Base-by-base conservation (phyloP, 2,113 vertebrate genomes). In the Puntigrus tetrazona region DNA sequence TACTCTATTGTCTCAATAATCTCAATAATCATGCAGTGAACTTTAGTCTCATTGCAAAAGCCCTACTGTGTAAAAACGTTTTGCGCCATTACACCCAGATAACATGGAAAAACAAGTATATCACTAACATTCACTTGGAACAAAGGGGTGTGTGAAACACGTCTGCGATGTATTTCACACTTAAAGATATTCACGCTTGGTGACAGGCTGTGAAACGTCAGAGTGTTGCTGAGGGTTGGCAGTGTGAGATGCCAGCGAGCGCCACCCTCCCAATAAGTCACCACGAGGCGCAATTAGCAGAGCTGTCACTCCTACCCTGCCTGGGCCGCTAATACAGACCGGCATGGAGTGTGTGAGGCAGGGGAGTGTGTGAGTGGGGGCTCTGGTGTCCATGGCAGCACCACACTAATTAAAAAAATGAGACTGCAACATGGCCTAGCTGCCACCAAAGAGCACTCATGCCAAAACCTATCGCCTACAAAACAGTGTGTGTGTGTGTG, bases 261-360 rank as follows among this genome's bases (percentile, higher is more conserved):
- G 55, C 91, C n/a, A 29, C 78, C 13, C 10, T 95, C 95, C 96
- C 93, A 91, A 94, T 94, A 93, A 97, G 93, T 91, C 93, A 92
- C 94, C 94, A 72, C 85, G 94, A 96, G 95, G 95, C 93, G 94
- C 94, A 96, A 96, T 97, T 96, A 96, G 95, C 94, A 92, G 92
- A 90, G 90, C 94, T 95, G 95, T 96, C 96, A 95, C 94, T 96
- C 95, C 95, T 59, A 89, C 93, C 90, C 90, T 88, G 94, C 94
- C 92, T 94, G 95, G 95, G 92, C 95, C 95, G 94, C 95, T 97
- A 96, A 97, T 96, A 95, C 95, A 95, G 93, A 84, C 94, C 94
- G 95, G 96, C 96, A 96, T 74, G 50, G 61, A 78, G 88, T 77
- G 75, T 67, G 86, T 61, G 83, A 41, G 70, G 36, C 57, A 72